phyloP scores from a whole-genome alignment of 2,113 vertebrate species.

The Semicossyphus pulcher region DNA sequence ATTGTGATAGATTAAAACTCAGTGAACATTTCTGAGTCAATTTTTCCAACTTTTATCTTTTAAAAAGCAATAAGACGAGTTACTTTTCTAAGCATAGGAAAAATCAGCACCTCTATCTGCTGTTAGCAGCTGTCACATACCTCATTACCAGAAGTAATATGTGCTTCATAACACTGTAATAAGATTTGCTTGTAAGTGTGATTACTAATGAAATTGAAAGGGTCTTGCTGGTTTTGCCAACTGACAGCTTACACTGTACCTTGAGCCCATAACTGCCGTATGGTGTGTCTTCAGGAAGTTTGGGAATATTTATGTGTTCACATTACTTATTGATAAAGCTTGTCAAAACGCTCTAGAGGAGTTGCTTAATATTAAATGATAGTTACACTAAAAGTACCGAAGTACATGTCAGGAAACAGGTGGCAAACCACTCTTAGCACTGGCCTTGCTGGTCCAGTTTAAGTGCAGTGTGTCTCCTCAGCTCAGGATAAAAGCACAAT shows the following conservation, averaged over 20 bases:
- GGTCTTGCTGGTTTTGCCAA: neutral
- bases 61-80: too few species aligned
- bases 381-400: slow-evolving; percentile 67
- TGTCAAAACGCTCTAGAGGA: slow-evolving; percentile 56
- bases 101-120: neutral
- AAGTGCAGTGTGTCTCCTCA: slow-evolving; percentile 51
- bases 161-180: neutral
- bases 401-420: slow-evolving; percentile 55
- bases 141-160: neutral
- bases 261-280: slow-evolving; percentile 1
- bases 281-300: slow-evolving; percentile 50
- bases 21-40: too few species aligned
- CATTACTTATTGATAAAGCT: slow-evolving; percentile 69
- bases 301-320: slow-evolving; percentile 58
- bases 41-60: too few species aligned
- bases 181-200: neutral
- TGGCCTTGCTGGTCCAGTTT: slow-evolving; percentile 6
- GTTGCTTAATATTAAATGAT: slow-evolving; percentile 79
- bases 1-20: too few species aligned
- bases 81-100: too few species aligned
- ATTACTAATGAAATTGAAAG: neutral
- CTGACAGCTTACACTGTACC: neutral
- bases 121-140: neutral
- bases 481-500: slow-evolving; percentile 56
- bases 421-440: slow-evolving; percentile 45